phyloP scores from a whole-genome alignment of 2,797 vertebrate genomes.

The Picus viridis region DNA sequence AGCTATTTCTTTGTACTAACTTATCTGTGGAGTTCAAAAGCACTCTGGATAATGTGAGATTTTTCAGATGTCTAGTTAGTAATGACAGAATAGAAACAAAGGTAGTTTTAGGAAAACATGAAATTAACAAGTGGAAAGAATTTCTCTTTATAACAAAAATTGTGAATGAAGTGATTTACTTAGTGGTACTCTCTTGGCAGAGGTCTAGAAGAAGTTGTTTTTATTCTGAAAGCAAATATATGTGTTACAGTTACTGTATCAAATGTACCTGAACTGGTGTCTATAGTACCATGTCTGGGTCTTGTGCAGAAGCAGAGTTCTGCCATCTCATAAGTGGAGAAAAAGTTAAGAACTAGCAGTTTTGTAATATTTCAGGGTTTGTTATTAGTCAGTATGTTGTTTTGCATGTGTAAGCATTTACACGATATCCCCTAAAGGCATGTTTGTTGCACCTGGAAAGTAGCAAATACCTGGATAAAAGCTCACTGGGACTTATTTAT shows the following conservation, averaged over 20 bases:
- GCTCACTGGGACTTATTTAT: not conserved
- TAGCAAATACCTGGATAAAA: not conserved
- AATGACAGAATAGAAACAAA: conserved; percentile 52
- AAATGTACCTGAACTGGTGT: not conserved
- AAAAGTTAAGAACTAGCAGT: not conserved
- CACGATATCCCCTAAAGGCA: not conserved
- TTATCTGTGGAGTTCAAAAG: conserved; percentile 38
- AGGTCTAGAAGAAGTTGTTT: conserved; percentile 31
- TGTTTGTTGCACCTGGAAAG: not conserved
- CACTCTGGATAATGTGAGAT: conserved; percentile 17
- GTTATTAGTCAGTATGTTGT: not conserved
- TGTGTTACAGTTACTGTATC: not conserved
- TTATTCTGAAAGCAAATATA: conserved; percentile 42
- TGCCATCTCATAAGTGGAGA: not conserved
- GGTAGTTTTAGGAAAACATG: conserved; percentile 56
- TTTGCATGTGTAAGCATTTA: not conserved
- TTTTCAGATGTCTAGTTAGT: conserved; percentile 39
- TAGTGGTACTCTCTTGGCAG: conserved; percentile 21
- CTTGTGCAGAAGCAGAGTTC: not conserved
- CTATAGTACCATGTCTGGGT: not conserved
- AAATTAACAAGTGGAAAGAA: conserved; percentile 53
- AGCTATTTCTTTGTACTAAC: conserved; percentile 49
- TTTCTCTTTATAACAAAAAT: conserved; percentile 54
- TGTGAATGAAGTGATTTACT: conserved; percentile 44
- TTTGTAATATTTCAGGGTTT: not conserved